These are phyloP conservation scores for Apodemus agrarius DNA, from an alignment of 2,797 vertebrate species.

Conservation along the genomic window DNA sequence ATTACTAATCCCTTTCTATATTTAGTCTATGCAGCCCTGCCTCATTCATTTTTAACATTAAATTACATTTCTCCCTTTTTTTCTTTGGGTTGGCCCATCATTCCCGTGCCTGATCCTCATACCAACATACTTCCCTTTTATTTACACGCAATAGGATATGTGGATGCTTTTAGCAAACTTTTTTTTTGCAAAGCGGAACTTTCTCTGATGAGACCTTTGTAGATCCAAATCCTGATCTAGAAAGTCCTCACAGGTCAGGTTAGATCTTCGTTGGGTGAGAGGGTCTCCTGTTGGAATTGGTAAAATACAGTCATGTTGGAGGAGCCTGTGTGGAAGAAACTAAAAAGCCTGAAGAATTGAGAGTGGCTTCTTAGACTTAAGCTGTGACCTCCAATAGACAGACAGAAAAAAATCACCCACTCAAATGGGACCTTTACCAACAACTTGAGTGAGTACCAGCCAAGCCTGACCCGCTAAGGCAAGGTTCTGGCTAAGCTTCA, in stretches of 20 bases:
- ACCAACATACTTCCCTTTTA: background rate
- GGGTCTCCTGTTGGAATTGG: background rate
- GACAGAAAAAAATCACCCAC: background rate
- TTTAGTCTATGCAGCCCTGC: background rate
- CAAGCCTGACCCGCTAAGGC: background rate
- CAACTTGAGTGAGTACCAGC: background rate
- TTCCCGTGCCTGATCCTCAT: background rate
- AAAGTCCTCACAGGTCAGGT: background rate
- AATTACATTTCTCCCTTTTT: background rate
- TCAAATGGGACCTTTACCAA: background rate
- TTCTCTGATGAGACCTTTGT: background rate
- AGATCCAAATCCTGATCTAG: background rate
- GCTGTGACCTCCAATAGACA: background rate
- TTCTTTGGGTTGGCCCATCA: too few relatives aligned
- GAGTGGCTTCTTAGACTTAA: background rate
- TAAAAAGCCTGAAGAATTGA: background rate
- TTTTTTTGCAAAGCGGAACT: background rate
- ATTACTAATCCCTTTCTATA: slow-evolving; percentile 28
- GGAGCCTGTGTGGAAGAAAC: background rate
- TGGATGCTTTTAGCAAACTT: background rate
- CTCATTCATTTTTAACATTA: slow-evolving; percentile 59
- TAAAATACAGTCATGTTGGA: background rate
- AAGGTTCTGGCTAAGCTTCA: background rate
- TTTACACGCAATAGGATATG: background rate
- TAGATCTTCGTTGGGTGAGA: background rate